A percentile compares a stretch with the other conserved stretches of the same genome.
These are phyloP conservation scores for Timema podura DNA, from an alignment of 2,888 invertebrate species.

Conservation along the genomic window DNA sequence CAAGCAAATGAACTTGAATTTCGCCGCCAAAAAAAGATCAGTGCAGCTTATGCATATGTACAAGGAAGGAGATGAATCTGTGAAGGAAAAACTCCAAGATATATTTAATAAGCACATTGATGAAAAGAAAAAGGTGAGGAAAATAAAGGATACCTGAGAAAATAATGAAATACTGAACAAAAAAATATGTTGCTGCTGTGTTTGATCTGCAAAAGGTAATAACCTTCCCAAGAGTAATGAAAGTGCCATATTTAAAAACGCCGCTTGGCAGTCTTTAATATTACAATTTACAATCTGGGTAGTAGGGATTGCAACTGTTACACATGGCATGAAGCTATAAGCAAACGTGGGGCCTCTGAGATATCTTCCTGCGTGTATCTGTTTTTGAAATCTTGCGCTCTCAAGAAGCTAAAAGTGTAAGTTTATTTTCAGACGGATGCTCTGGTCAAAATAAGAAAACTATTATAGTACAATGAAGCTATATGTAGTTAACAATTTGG, in stretches of 20 bases:
- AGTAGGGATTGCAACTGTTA: neutral
- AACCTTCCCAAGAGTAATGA: too few relatives aligned
- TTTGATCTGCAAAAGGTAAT: too few relatives aligned
- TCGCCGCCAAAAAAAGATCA: neutral
- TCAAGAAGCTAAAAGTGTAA: neutral
- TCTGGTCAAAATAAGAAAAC: neutral
- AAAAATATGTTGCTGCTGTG: too few relatives aligned
- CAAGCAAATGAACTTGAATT: neutral
- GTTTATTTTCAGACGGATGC: neutral
- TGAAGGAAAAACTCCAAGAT: neutral
- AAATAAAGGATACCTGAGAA: neutral
- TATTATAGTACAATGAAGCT: neutral
- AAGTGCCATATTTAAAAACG: slow-evolving; percentile 3
- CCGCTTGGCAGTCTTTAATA: neutral
- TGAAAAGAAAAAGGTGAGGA: neutral
- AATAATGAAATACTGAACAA: neutral
- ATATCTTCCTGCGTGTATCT: neutral
- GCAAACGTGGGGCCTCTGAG: neutral
- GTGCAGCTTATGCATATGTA: neutral
- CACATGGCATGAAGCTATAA: neutral
- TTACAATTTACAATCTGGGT: neutral
- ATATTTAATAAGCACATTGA: neutral
- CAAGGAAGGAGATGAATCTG: neutral
- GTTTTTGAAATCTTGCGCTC: neutral
- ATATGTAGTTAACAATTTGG: neutral